phyloP scores from a whole-genome alignment of 2,888 invertebrate genomes.

The Chironomus tentans region DNA sequence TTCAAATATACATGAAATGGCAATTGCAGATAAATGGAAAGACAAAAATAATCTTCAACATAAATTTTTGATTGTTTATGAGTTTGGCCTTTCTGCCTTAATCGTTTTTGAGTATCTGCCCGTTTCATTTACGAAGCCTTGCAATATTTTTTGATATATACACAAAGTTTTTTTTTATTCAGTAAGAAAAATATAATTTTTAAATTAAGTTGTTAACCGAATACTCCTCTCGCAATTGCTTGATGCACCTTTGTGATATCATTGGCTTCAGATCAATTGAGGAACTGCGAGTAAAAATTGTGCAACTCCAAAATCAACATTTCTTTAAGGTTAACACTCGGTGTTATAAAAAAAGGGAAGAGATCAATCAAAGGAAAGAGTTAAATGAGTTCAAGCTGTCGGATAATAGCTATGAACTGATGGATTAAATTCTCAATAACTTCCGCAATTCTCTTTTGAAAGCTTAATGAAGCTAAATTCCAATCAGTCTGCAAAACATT shows the following conservation, averaged over 20 bases:
- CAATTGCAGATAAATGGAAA: not conserved
- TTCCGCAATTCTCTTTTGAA: too few relatives aligned
- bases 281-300: too few relatives aligned
- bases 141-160: not conserved
- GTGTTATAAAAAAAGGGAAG: too few relatives aligned
- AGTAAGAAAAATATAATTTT: not conserved
- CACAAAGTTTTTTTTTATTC: not conserved
- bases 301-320: too few relatives aligned
- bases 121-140: too few relatives aligned
- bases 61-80: conserved; percentile 9
- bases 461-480: too few relatives aligned
- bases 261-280: not conserved
- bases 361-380: too few relatives aligned
- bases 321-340: too few relatives aligned
- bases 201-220: not conserved
- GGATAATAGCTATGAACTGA: too few relatives aligned
- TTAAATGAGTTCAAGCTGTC: too few relatives aligned
- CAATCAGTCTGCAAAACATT: too few relatives aligned
- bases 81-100: conserved; percentile 1
- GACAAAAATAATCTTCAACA: not conserved
- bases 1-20: not conserved
- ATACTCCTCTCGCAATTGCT: not conserved
- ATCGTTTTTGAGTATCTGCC: not conserved
- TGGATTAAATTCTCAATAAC: too few relatives aligned
- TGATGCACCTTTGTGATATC: not conserved